Percentiles rank a stretch among this genome's conserved stretches.
Evolutionary conservation across 2,888 invertebrate species (phyloP).

Genomic region (Eupithecia dodoneata): DNA sequence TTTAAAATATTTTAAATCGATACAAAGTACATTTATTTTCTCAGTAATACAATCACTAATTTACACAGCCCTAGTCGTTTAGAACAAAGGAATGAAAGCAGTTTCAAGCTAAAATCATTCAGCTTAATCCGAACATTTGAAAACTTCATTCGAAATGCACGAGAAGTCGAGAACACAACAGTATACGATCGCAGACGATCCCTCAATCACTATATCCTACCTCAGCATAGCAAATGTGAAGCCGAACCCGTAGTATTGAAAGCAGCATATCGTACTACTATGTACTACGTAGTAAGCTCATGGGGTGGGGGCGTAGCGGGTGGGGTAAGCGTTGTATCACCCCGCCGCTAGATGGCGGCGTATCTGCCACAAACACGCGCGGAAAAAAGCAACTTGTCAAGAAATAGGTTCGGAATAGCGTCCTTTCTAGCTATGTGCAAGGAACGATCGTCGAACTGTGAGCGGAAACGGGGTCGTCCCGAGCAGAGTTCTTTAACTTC

Average conservation of each 20-base stretch:
- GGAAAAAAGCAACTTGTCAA: slow-evolving; percentile 50
- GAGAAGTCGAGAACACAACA: slow-evolving; percentile 26
- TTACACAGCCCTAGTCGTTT: not conserved
- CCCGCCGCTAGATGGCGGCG: slow-evolving; percentile 73
- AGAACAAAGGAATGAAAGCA: not conserved
- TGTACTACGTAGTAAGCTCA: slow-evolving; percentile 60
- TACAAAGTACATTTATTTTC: not conserved
- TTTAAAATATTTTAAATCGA: not conserved
- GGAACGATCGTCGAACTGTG: slow-evolving; percentile 34
- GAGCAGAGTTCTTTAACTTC: slow-evolving; percentile 60
- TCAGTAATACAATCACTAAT: not conserved
- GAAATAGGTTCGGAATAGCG: slow-evolving; percentile 49
- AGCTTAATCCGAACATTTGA: not conserved
- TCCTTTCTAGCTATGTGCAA: slow-evolving; percentile 33
- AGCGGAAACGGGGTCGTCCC: slow-evolving; percentile 45
- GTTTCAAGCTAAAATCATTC: too few species aligned
- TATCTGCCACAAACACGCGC: slow-evolving; percentile 69
- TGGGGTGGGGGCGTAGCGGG: slow-evolving; percentile 28
- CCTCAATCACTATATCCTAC: slow-evolving; percentile 36
- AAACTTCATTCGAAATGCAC: slow-evolving; percentile 26
- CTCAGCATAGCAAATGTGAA: slow-evolving; percentile 42
- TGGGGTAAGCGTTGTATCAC: slow-evolving; percentile 35
- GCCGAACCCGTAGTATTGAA: slow-evolving; percentile 45
- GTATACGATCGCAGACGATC: slow-evolving; percentile 36
- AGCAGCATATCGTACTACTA: slow-evolving; percentile 60